These are phyloP conservation scores for Sebastolobus alascanus DNA, from an alignment of 2,797 vertebrate genomes.

Conservation along the genomic window DNA sequence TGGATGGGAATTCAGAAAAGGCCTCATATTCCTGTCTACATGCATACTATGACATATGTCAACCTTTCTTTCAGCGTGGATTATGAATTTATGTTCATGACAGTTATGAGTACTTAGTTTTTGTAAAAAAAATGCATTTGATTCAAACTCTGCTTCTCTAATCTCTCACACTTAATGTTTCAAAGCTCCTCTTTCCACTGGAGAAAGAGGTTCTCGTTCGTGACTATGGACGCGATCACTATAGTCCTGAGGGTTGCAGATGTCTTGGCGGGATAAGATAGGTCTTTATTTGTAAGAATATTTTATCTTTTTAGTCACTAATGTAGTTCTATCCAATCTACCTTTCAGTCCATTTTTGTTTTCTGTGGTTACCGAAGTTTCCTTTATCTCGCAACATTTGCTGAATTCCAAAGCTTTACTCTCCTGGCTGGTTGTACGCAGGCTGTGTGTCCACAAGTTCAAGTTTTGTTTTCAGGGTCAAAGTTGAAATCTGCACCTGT, in stretches of 20 bases:
- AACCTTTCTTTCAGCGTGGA: neutral
- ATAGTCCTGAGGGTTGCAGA: neutral
- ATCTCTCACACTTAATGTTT: neutral
- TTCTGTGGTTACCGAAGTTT: neutral
- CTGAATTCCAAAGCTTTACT: conserved; percentile 33
- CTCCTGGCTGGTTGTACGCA: conserved; percentile 16
- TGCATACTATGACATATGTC: neutral
- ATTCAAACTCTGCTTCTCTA: neutral
- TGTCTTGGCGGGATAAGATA: neutral
- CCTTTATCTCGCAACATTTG: conserved; percentile 13
- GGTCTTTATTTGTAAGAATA: neutral
- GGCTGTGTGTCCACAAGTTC: conserved; percentile 14
- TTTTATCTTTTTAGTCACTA: neutral
- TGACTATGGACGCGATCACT: neutral
- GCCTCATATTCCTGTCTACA: neutral
- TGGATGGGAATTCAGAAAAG: neutral
- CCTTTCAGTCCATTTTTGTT: neutral
- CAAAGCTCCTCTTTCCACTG: neutral
- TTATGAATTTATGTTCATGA: neutral
- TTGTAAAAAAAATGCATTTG: neutral
- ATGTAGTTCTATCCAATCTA: neutral
- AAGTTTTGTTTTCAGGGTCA: conserved; percentile 71
- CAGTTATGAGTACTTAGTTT: neutral
- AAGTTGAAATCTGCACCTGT: conserved; percentile 85
- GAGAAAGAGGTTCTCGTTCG: neutral